These are phyloP conservation scores for Trachelus stipa DNA, from an alignment of 2,888 invertebrate species.

Conservation along the genomic window DNA sequence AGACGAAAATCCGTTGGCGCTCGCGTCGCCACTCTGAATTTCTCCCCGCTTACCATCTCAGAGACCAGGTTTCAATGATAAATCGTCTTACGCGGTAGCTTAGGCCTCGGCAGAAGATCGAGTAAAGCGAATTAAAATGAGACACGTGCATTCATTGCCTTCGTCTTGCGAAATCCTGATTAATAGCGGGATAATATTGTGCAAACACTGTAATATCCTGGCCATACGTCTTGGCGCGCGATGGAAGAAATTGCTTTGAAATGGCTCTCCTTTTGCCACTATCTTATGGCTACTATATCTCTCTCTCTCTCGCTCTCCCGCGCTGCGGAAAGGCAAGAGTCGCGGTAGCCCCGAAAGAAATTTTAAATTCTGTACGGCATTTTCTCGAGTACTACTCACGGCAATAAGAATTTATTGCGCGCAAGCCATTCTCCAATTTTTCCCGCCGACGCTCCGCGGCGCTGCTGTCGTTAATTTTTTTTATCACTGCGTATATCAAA, in stretches of 20 bases:
- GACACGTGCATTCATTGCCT: slow-evolving; percentile 10
- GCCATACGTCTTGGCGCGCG: slow-evolving; percentile 42
- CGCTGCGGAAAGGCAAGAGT: slow-evolving; percentile 12
- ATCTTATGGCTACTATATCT: not conserved
- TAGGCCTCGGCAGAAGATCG: slow-evolving; percentile 4
- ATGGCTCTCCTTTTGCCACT: slow-evolving; percentile 1
- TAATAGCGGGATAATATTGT: slow-evolving; percentile 59
- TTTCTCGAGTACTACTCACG: too few relatives aligned
- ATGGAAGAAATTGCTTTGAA: slow-evolving; percentile 34
- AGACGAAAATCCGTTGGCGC: too few relatives aligned
- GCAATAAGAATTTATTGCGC: too few relatives aligned
- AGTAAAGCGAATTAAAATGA: slow-evolving; percentile 43
- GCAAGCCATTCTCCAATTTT: too few relatives aligned
- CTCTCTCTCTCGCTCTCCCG: slow-evolving; percentile 12
- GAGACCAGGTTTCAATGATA: slow-evolving; percentile 29
- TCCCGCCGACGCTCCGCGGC: too few relatives aligned
- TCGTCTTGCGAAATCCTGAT: slow-evolving; percentile 52
- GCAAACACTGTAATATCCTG: slow-evolving; percentile 49
- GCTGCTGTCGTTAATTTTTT: too few relatives aligned
- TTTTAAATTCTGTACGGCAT: too few relatives aligned
- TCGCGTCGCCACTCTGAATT: too few relatives aligned
- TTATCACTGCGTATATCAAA: too few relatives aligned
- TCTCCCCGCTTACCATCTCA: too few relatives aligned
- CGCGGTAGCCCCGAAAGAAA: slow-evolving; percentile 20
- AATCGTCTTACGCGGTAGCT: slow-evolving; percentile 27